Conservation (phyloP, 2,113 vertebrate species). For the Myanophis thanlyinensis region DNA sequence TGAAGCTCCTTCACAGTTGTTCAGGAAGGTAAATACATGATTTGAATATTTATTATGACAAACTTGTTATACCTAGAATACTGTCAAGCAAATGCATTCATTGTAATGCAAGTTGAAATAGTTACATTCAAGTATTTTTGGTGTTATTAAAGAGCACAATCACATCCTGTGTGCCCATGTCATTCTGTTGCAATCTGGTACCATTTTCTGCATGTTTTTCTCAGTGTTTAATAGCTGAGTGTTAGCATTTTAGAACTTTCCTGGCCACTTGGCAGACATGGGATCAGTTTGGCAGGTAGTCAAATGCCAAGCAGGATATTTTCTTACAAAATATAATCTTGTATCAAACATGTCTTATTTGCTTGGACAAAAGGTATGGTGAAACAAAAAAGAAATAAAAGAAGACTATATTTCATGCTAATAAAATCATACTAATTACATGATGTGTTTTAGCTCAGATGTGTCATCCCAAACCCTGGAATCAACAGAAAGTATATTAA, state of each 20-base stretch:
- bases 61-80: background rate
- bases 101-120: slow-evolving; percentile 1
- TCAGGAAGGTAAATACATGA: slow-evolving; percentile 3
- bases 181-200: slow-evolving; percentile 16
- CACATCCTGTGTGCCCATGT: background rate
- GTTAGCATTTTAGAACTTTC: slow-evolving; percentile 24
- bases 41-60: slow-evolving; percentile 5
- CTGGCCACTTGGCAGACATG: background rate
- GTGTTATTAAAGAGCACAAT: slow-evolving; percentile 27
- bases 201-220: slow-evolving; percentile 3
- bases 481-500: background rate
- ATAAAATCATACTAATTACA: slow-evolving; percentile 28
- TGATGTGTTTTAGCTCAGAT: slow-evolving; percentile 28
- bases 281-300: slow-evolving; percentile 11
- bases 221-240: background rate
- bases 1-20: background rate
- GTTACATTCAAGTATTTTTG: background rate
- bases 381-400: background rate
- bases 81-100: background rate
- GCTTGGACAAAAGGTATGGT: background rate
- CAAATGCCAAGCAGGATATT: background rate
- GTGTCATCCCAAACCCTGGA: background rate
- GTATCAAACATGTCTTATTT: slow-evolving; percentile 7
- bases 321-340: slow-evolving; percentile 14
- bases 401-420: slow-evolving; percentile 18